A percentile compares a stretch with the other conserved stretches of the same genome.
Evolutionary conservation across 2,797 vertebrate genomes (phyloP).

Genomic region (Falco novaeseelandiae): DNA sequence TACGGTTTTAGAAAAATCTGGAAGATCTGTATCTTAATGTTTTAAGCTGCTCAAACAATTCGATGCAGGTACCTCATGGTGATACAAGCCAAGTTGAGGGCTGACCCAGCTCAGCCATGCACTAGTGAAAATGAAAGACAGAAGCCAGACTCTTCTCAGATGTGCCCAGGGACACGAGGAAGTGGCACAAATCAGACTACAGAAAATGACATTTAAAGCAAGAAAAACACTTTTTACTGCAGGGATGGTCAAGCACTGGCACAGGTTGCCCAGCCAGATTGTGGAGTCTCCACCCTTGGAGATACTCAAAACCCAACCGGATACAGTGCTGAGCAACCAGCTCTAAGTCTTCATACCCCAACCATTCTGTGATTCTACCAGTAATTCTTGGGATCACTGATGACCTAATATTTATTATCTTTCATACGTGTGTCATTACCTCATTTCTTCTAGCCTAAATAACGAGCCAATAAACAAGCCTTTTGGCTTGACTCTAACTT

Average conservation of each 20-base stretch:
- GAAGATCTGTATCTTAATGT: background rate
- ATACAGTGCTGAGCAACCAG: background rate
- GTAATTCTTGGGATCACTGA: background rate
- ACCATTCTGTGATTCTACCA: background rate
- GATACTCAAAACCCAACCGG: background rate
- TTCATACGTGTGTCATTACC: background rate
- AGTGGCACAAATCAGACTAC: background rate
- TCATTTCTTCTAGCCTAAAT: conserved; percentile 28
- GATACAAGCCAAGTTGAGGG: background rate
- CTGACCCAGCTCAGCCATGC: background rate
- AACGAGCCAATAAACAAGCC: background rate
- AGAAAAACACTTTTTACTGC: background rate
- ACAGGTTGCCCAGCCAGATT: background rate
- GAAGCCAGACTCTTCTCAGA: background rate
- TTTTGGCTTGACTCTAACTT: background rate
- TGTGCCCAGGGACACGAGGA: background rate
- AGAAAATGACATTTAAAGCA: background rate
- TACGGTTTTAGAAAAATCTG: background rate
- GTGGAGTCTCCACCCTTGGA: background rate
- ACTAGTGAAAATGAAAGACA: background rate
- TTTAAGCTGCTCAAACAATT: background rate
- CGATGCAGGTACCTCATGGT: background rate
- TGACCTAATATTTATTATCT: background rate
- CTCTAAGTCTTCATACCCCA: background rate
- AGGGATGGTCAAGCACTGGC: background rate